These are phyloP conservation scores for Chelon auratus DNA, from an alignment of 2,797 vertebrate genomes.

Conservation along the genomic window DNA sequence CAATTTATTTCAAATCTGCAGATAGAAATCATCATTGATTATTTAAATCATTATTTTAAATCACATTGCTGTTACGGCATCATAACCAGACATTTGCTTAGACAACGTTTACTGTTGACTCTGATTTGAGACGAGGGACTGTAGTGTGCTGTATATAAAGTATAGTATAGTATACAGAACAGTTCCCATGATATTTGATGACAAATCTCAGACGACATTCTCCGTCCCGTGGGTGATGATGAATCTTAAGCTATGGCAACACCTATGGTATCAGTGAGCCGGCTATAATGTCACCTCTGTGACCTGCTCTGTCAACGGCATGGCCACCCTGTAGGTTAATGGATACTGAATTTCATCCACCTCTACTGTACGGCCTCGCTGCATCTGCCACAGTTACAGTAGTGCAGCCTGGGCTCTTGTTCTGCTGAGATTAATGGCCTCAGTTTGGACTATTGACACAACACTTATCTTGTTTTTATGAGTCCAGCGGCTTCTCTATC, in stretches of 20 bases:
- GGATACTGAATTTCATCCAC: constrained; percentile 60
- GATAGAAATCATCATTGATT: no score
- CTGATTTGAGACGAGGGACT: constrained; percentile 19
- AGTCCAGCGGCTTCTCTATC: constrained; percentile 70
- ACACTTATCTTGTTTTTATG: constrained; percentile 84
- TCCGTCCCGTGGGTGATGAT: constrained; percentile 12
- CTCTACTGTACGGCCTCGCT: constrained; percentile 14
- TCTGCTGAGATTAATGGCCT: constrained; percentile 78
- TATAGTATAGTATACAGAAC: constrained; percentile 5
- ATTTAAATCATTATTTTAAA: no score
- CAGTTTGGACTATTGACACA: constrained; percentile 82
- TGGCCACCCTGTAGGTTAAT: constrained; percentile 63
- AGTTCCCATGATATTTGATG: constrained; percentile 19
- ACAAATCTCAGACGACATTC: constrained; percentile 5
- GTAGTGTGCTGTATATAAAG: constrained; percentile 16
- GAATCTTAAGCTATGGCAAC: constrained; percentile 43
- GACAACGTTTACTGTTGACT: not conserved
- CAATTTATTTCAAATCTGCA: no score
- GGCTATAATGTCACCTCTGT: constrained; percentile 50
- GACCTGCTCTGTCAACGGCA: constrained; percentile 56
- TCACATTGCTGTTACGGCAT: no score
- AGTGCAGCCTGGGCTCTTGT: constrained; percentile 50
- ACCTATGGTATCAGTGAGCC: constrained; percentile 14
- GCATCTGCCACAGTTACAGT: constrained; percentile 51
- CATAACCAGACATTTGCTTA: not conserved